Evolutionary conservation across 2,888 invertebrate genomes (phyloP).

Genomic region (Lissocephala sabroskyi): DNA sequence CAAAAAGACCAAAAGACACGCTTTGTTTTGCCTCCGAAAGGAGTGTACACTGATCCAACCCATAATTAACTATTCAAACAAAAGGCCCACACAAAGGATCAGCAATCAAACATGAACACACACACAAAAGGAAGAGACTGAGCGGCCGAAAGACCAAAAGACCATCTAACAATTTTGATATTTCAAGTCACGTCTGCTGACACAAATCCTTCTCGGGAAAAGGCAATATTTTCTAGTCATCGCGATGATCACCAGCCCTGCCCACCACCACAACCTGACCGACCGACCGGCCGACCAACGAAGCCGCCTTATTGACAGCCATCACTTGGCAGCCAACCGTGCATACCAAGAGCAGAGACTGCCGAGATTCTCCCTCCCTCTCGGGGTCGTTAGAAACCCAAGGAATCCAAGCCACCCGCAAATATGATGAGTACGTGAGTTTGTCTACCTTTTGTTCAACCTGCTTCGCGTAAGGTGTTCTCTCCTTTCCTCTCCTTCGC

Average conservation of each 20-base stretch:
- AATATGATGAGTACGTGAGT: constrained; percentile 50
- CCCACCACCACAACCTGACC: constrained; percentile 35
- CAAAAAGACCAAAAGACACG: constrained; percentile 8
- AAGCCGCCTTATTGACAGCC: constrained; percentile 28
- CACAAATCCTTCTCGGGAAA: constrained; percentile 64
- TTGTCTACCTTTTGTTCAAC: constrained; percentile 52
- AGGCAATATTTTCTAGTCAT: constrained; percentile 54
- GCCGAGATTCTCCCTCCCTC: constrained; percentile 58
- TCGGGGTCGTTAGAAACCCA: constrained; percentile 48
- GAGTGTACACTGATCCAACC: constrained; percentile 62
- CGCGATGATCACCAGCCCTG: constrained; percentile 6
- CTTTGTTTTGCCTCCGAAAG: constrained; percentile 41
- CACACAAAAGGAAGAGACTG: no score
- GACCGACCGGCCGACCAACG: no score
- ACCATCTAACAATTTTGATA: constrained; percentile 27
- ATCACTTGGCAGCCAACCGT: no score
- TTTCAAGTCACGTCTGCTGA: constrained; percentile 63
- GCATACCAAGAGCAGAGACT: constrained; percentile 60
- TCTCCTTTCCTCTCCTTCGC: constrained; percentile 33
- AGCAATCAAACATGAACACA: constrained; percentile 41
- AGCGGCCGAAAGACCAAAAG: constrained; percentile 4
- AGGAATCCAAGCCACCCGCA: no score
- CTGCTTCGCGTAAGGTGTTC: constrained; percentile 52
- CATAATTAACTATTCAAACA: constrained; percentile 65
- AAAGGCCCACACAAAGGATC: constrained; percentile 56